Evolutionary conservation across 2,113 vertebrate species (phyloP).

Genomic region (Mormyrus iriodes): DNA sequence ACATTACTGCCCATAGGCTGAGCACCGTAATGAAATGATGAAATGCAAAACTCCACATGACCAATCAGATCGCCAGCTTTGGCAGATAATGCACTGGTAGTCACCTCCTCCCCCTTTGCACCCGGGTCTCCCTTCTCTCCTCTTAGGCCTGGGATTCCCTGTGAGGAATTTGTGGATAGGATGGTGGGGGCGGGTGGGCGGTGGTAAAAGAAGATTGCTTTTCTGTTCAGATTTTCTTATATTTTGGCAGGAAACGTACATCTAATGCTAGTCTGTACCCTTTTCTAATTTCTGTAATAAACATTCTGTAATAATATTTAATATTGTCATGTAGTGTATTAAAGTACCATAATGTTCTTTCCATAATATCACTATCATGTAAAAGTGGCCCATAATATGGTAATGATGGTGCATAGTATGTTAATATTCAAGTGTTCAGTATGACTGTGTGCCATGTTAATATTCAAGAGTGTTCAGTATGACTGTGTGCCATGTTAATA

Average conservation of each 20-base stretch:
- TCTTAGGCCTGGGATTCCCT: slow-evolving; percentile 66
- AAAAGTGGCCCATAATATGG: not conserved
- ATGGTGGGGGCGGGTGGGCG: not conserved
- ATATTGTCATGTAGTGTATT: not conserved
- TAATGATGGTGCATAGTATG: not conserved
- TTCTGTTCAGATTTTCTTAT: not conserved
- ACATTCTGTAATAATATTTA: not conserved
- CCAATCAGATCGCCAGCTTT: not conserved
- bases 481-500: no score
- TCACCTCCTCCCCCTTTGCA: slow-evolving; percentile 64
- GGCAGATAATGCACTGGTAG: not conserved
- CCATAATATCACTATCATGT: not conserved
- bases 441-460: no score
- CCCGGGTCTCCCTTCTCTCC: slow-evolving; percentile 64
- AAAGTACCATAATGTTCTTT: not conserved
- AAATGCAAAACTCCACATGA: not conserved
- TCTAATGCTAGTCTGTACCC: not conserved
- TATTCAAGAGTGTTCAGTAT: not conserved
- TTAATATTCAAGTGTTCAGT: not conserved
- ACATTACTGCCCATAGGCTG: not conserved
- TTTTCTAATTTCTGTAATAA: not conserved
- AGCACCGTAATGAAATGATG: not conserved
- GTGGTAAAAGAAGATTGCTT: not conserved
- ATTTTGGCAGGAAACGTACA: not conserved
- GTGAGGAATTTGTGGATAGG: rapidly evolving